These are phyloP conservation scores for Benthosema pterotum DNA, from an alignment of 2,797 vertebrate species.

Conservation along the genomic window DNA sequence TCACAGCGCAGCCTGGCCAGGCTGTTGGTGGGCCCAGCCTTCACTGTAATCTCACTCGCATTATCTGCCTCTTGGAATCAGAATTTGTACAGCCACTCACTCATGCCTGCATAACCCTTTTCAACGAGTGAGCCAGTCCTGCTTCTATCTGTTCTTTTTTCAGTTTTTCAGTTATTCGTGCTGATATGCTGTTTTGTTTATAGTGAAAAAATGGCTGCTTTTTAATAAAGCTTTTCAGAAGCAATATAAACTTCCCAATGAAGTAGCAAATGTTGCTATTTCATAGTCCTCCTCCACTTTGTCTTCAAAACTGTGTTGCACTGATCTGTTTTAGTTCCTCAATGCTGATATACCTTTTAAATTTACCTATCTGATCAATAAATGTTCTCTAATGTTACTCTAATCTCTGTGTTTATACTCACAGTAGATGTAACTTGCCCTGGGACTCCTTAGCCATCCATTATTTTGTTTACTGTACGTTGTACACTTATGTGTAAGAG, in stretches of 20 bases:
- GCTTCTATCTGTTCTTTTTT: conserved; percentile 17
- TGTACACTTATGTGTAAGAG: conserved; percentile 23
- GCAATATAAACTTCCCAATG: no score
- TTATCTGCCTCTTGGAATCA: conserved; percentile 63
- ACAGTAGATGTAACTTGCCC: background rate
- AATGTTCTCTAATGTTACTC: no score
- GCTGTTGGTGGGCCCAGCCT: conserved; percentile 59
- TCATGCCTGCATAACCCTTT: conserved; percentile 39
- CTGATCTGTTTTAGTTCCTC: no score
- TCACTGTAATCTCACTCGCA: conserved; percentile 63
- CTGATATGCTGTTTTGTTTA: background rate
- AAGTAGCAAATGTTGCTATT: no score
- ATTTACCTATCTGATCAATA: no score
- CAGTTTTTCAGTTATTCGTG: background rate
- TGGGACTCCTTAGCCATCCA: background rate
- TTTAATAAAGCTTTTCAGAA: background rate
- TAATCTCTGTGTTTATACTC: no score
- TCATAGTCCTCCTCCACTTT: no score
- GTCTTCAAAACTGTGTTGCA: no score
- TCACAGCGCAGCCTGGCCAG: conserved; percentile 54
- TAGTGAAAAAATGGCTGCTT: background rate
- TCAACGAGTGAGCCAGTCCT: conserved; percentile 26
- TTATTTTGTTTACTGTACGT: conserved; percentile 40
- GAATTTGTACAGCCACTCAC: conserved; percentile 37
- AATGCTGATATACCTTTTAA: no score